Base-by-base conservation (phyloP, 2,797 vertebrate species). In the Cuniculus paca region DNA sequence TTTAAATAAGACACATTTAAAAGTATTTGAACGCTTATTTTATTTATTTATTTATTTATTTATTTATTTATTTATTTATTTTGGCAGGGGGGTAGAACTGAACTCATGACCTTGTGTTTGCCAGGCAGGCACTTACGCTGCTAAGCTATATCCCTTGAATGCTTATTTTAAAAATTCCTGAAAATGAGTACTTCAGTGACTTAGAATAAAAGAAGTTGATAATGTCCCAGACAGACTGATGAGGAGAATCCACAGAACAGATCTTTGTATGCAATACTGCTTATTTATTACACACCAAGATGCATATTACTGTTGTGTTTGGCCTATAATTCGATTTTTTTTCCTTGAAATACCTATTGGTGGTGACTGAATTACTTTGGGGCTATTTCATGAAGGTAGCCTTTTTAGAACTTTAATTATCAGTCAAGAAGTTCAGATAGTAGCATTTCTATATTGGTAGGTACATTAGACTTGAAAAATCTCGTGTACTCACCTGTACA, bases 401-500 rank as follows among this genome's bases (percentile, higher is more conserved):
- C 34, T 91, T 68, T 5, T 24, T 58, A 94, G 58, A 60, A 7
- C 22, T 83, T 68, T 22, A 28, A 12, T 1, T 83, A 22, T 60
- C 77, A 91, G 31, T 79, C 52, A 17, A 42, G 68, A 63, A 80
- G 77, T 96, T 84, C 34, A 80, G 39, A 42, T 84, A 31, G 14
- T 39, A 0, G 58, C 89, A 86, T 77, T 80, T 75, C 86, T 86
- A 6, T 60, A 7, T 72, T 60, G 24, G 28, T 70, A 75, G 19
- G 36, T 88, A 88, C 0, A 39, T 56, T 80, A 28, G 6, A 45
- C 60, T 16, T 85, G 6, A 80, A 96, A 89, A 54, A 61, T 75
- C 45, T 92, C 54, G n/a, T 83, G 8, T 28, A 85, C 6, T 95
- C 12, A 78, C 16, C 84, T 95, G 52, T 88, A 45, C 31, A 94